phyloP scores from a whole-genome alignment of 2,888 invertebrate genomes.

The Stenchaetothrips biformis region DNA sequence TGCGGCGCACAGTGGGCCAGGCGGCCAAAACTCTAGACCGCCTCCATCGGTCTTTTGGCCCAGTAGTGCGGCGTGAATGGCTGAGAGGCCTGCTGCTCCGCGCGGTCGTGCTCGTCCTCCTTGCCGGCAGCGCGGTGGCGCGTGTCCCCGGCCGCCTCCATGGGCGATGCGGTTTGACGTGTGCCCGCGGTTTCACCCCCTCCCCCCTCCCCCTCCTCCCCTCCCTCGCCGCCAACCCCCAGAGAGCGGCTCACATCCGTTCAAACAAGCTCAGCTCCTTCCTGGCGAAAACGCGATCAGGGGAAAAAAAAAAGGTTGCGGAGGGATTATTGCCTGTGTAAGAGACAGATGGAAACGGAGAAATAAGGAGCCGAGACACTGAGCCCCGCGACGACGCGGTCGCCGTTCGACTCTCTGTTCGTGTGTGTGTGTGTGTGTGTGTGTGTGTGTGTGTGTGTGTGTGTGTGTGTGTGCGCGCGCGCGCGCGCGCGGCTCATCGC shows the following conservation, averaged over 20 bases:
- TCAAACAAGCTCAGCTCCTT: neutral
- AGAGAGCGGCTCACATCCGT: constrained; percentile 27
- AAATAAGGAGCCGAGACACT: too few species aligned
- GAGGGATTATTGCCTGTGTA: too few species aligned
- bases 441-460: too few species aligned
- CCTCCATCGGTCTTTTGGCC: too few species aligned
- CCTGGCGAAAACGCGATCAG: constrained; percentile 6
- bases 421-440: too few species aligned
- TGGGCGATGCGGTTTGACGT: constrained; percentile 31
- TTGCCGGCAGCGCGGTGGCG: neutral
- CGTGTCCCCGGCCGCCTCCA: constrained; percentile 36
- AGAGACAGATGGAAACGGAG: too few species aligned
- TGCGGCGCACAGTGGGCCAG: constrained; percentile 28
- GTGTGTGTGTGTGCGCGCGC: too few species aligned
- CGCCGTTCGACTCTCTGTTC: too few species aligned
- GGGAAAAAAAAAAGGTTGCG: neutral
- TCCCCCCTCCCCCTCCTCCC: constrained; percentile 8
- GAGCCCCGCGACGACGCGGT: too few species aligned
- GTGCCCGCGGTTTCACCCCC: neutral
- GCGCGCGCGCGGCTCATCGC: too few species aligned
- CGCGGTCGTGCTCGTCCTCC: constrained; percentile 6
- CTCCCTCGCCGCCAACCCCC: constrained; percentile 27
- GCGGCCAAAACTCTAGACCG: too few species aligned
- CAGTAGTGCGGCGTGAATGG: too few species aligned
- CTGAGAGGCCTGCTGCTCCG: neutral